phyloP scores from a whole-genome alignment of 2,888 invertebrate genomes.

The Exocentrus adspersus region DNA sequence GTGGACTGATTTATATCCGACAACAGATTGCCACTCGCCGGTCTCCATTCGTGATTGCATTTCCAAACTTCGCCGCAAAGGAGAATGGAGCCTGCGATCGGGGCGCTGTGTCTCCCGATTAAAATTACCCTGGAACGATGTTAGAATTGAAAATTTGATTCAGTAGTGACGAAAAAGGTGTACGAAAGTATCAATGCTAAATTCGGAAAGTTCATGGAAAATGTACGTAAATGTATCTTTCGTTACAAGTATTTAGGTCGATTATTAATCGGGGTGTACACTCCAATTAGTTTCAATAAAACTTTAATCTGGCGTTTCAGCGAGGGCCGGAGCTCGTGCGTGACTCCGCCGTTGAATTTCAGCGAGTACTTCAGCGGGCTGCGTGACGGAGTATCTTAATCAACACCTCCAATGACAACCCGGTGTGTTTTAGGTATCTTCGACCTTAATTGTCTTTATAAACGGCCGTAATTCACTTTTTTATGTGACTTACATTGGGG shows the following conservation, averaged over 20 bases:
- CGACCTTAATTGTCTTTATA: constrained; percentile 16
- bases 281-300: constrained; percentile 52
- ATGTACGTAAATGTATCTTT: no score
- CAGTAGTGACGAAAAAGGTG: no score
- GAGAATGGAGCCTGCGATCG: neutral
- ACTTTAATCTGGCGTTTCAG: constrained; percentile 45
- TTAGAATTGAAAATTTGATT: no score
- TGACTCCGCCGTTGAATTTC: constrained; percentile 40
- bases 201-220: no score
- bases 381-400: constrained; percentile 41
- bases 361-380: constrained; percentile 35
- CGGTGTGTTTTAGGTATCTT: constrained; percentile 16
- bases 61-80: neutral
- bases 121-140: neutral
- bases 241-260: no score
- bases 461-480: constrained; percentile 17
- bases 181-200: no score
- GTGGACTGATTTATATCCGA: neutral
- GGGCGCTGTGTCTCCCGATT: neutral
- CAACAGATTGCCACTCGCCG: neutral
- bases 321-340: constrained; percentile 37
- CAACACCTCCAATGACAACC: constrained; percentile 35
- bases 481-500: constrained; percentile 2
- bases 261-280: no score
- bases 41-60: neutral